Evolutionary conservation across 2,113 vertebrate species (phyloP), one percentile per base, ranked within the genome.

Genomic region (Podilymbus podiceps): DNA sequence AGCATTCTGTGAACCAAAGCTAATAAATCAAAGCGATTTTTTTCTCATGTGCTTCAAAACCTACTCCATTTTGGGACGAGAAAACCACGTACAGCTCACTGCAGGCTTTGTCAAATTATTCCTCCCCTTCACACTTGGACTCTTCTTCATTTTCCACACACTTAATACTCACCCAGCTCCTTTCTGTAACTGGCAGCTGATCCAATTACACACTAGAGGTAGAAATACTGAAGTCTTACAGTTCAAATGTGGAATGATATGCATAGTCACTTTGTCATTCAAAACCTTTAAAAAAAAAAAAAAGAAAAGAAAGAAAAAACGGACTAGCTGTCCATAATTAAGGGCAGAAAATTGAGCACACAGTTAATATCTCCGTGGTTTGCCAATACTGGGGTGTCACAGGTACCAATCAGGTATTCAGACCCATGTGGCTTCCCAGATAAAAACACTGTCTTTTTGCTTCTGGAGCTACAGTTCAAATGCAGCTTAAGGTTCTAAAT

Each of bases 81-180:
- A 53, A 92, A 94, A 83, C 93, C 81, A 76, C 13, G 38, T 88
- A 92, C 59, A 79, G 95, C 93, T 96, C 89, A 40, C 96, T 95
- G 96, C 95, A 96, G 96, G 95, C 91, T 94, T 97, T 95, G 94
- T 95, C 95, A 95, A 97, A 97, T 97, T 97, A 97, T 97, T 97
- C 97, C 96, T 97, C 97, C 97, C 97, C 93, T 96, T 96, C 92
- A 96, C 93, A 95, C 96, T 97, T 96, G 92, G 90, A 85, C 68
- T 94, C 75, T 95, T 97, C 76, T 81, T 95, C 83, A 94, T 97
- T 97, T 95, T 97, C 95, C 93, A 96, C 82, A 87, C 90, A 59
- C 67, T 97, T 97, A 87, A 71, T 85, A 96, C 97, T 96, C 91
- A 91, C 93, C 66, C 83, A 92, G 82, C 72, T 96, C 95, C 93